Evolutionary conservation across 2,797 vertebrate species (phyloP).

Genomic region (Synaphobranchus kaupii): DNA sequence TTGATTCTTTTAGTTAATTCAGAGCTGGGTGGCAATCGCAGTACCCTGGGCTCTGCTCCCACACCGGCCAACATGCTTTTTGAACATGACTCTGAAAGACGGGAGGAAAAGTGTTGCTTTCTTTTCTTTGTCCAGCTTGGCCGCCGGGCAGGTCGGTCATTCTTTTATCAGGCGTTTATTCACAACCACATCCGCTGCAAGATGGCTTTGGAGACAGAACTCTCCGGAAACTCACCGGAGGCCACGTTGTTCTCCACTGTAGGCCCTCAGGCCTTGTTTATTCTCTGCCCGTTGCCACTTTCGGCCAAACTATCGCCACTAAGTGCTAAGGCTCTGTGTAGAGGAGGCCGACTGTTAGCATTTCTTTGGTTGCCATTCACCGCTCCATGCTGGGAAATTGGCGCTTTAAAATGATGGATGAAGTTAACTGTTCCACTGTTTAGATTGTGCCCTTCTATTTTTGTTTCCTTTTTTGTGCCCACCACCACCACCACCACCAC

Average conservation of each 20-base stretch:
- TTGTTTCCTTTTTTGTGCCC: too few species aligned
- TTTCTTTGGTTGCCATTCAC: conserved; percentile 50
- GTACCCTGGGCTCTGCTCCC: not conserved
- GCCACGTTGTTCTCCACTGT: conserved; percentile 47
- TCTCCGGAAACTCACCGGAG: conserved; percentile 52
- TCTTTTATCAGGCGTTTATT: conserved; percentile 57
- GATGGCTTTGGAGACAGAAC: conserved; percentile 51
- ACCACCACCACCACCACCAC: too few species aligned
- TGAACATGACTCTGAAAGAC: conserved; percentile 61
- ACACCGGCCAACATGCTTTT: conserved; percentile 52
- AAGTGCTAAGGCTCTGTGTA: conserved; percentile 62
- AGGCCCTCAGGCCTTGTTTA: conserved; percentile 59
- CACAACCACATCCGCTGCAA: conserved; percentile 54
- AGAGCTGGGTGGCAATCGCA: not conserved
- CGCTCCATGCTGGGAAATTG: conserved; percentile 49
- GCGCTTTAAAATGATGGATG: conserved; percentile 21
- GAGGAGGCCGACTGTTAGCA: conserved; percentile 51
- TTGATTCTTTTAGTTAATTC: not conserved
- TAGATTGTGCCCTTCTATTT: not conserved
- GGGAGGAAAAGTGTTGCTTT: conserved; percentile 69
- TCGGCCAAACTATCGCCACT: conserved; percentile 57
- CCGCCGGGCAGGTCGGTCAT: conserved; percentile 32
- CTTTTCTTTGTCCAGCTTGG: conserved; percentile 36
- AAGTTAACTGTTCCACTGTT: not conserved
- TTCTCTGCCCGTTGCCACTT: conserved; percentile 51